Conservation (phyloP, 2,797 vertebrate genomes). For the Bradypodion ventrale region DNA sequence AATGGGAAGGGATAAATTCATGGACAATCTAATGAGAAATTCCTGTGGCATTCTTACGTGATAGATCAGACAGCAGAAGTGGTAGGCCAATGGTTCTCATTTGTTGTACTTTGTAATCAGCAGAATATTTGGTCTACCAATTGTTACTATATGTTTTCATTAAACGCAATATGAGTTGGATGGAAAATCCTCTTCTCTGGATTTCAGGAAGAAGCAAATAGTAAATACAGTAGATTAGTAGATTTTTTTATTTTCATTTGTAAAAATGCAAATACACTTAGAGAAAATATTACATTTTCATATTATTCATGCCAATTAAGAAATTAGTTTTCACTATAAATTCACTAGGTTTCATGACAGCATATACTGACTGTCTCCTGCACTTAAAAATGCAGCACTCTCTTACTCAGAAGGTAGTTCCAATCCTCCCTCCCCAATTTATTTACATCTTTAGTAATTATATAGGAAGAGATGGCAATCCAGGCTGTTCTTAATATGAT, state of each 20-base stretch:
- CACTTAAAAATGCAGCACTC: not conserved
- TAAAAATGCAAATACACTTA: not conserved
- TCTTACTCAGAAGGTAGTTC: conserved; percentile 27
- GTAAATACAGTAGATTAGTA: not conserved
- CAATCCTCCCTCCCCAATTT: conserved; percentile 23
- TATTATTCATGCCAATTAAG: conserved; percentile 18
- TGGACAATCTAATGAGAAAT: not conserved
- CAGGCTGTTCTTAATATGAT: conserved; percentile 51
- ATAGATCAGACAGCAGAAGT: not conserved
- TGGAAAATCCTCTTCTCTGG: not conserved
- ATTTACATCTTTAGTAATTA: conserved; percentile 39
- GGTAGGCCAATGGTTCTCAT: not conserved
- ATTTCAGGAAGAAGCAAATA: not conserved
- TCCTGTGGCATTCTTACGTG: not conserved
- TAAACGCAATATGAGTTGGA: not conserved
- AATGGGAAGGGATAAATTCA: not conserved
- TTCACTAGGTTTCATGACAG: not conserved
- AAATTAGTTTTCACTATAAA: conserved; percentile 16
- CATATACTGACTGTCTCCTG: not conserved
- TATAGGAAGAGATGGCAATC: conserved; percentile 26
- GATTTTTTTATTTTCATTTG: not conserved
- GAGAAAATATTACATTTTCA: conserved; percentile 2
- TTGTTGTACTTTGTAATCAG: not conserved
- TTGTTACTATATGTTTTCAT: not conserved
- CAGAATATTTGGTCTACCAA: not conserved